Evolutionary conservation across 2,113 vertebrate species (phyloP).

Genomic region (Petrocephalus zakoni): DNA sequence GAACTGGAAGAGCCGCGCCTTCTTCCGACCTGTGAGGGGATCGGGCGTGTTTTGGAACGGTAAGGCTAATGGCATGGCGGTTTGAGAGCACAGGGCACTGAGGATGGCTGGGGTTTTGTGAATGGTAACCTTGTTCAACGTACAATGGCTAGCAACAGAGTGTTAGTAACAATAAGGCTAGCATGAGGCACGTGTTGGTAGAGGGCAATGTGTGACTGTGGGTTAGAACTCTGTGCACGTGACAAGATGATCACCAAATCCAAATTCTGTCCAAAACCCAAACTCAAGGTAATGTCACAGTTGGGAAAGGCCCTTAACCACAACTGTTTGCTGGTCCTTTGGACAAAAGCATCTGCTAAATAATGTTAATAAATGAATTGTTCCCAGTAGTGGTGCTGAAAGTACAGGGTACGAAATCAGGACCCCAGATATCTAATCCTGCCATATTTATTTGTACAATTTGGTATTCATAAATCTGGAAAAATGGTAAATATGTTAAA

Average conservation of each 20-base stretch:
- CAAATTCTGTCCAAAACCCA: not conserved
- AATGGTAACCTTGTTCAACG: not conserved
- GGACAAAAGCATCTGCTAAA: not conserved
- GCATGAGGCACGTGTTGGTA: not conserved
- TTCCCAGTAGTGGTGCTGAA: not conserved
- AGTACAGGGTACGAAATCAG: not conserved
- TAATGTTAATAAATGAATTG: not conserved
- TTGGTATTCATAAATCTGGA: not conserved
- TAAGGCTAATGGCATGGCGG: not conserved
- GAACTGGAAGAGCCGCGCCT: constrained; percentile 66
- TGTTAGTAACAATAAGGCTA: not conserved
- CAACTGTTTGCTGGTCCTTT: not conserved
- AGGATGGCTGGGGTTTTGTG: not conserved
- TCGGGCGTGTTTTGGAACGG: not conserved
- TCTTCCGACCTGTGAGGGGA: constrained; percentile 37
- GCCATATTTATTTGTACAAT: not conserved
- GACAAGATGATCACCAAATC: not conserved
- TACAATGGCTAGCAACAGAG: not conserved
- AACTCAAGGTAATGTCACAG: not conserved
- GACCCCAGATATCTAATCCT: not conserved
- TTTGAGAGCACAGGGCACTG: not conserved
- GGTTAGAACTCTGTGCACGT: not conserved
- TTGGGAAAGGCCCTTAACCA: not conserved
- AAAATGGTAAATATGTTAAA: not conserved
- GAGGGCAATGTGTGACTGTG: not conserved